phyloP scores from a whole-genome alignment of 1,140 invertebrate species.

The Druon quercuslanigerum region DNA sequence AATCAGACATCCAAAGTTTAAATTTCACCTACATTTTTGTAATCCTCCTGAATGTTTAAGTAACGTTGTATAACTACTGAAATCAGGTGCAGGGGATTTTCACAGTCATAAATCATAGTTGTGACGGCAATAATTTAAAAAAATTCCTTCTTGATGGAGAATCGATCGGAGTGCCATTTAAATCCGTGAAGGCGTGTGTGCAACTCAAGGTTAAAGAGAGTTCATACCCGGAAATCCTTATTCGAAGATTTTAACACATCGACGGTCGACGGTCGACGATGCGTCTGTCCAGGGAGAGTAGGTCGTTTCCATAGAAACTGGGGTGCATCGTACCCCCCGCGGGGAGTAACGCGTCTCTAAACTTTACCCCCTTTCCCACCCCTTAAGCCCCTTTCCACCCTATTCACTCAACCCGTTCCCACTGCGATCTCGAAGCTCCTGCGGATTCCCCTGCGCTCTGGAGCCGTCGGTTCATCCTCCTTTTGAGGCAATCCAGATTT shows the following conservation, averaged over 20 bases:
- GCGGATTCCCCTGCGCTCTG: constrained; percentile 40
- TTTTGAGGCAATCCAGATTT: constrained; percentile 41
- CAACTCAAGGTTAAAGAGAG: constrained; percentile 25
- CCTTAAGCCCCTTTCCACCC: constrained; percentile 35
- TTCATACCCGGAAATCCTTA: constrained; percentile 53
- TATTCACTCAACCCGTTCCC: constrained; percentile 40
- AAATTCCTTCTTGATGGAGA: neutral
- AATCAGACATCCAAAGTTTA: too few species aligned
- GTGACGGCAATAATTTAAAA: neutral
- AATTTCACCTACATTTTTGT: too few species aligned
- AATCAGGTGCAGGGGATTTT: too few species aligned
- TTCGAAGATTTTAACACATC: constrained; percentile 64
- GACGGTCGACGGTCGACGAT: constrained; percentile 54
- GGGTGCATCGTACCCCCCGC: constrained; percentile 67
- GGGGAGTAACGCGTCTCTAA: constrained; percentile 12
- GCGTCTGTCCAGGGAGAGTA: constrained; percentile 73
- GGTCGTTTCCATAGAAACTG: constrained; percentile 73
- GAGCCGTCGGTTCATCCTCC: constrained; percentile 52
- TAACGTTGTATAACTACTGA: too few species aligned
- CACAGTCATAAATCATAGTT: too few species aligned
- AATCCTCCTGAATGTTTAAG: too few species aligned
- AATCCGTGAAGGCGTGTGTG: neutral
- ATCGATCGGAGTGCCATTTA: neutral
- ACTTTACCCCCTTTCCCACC: neutral
- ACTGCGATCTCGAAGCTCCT: constrained; percentile 53